These are phyloP conservation scores for Apamea epomidion DNA, from an alignment of 2,888 invertebrate genomes.

Conservation along the genomic window DNA sequence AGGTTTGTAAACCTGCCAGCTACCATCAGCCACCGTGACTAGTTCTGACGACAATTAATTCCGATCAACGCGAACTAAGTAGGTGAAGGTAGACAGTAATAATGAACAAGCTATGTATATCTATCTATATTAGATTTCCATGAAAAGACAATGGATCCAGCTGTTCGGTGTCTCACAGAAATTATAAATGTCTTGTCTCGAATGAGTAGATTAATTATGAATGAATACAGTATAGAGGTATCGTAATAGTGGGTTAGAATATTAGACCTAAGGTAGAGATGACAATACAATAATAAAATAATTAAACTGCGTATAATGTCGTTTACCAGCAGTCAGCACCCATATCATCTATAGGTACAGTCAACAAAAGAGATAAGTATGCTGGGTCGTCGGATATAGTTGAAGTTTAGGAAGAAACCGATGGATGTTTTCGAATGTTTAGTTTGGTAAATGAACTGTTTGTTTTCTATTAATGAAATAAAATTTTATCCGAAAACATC, in stretches of 20 bases:
- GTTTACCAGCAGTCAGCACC: too few relatives aligned
- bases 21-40: background rate
- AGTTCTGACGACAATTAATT: background rate
- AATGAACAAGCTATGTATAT: background rate
- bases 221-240: background rate
- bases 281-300: too few relatives aligned
- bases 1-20: background rate
- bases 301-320: too few relatives aligned
- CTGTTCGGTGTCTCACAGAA: conserved; percentile 23
- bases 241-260: background rate
- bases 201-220: background rate
- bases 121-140: background rate
- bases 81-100: background rate
- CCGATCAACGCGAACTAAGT: background rate
- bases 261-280: too few relatives aligned
- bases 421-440: too few relatives aligned
- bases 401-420: too few relatives aligned
- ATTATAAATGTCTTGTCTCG: conserved; percentile 18
- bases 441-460: too few relatives aligned
- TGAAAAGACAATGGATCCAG: conserved; percentile 1
- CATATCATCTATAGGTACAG: too few relatives aligned
- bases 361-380: too few relatives aligned
- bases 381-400: too few relatives aligned
- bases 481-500: too few relatives aligned
- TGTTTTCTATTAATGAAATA: too few relatives aligned